Evolutionary conservation across 2,888 invertebrate species (phyloP).

Genomic region (Watsonalla cultraria): DNA sequence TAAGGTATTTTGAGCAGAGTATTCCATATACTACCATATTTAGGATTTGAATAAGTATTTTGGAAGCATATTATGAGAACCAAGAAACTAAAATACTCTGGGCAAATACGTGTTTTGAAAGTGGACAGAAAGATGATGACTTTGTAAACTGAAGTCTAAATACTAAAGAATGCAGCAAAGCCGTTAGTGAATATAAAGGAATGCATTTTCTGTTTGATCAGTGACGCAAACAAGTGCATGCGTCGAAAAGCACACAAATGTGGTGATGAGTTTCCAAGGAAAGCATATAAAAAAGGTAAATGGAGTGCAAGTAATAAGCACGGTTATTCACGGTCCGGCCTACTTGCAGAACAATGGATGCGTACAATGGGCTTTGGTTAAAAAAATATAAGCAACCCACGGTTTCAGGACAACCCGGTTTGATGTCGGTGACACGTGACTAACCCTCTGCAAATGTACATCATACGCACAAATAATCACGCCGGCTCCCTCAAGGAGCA

Average conservation of each 20-base stretch:
- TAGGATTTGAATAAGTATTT: no score
- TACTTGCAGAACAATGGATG: slow-evolving; percentile 41
- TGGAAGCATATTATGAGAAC: no score
- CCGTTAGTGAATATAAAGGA: no score
- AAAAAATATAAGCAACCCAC: slow-evolving; percentile 42
- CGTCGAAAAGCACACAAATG: neutral
- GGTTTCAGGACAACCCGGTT: neutral
- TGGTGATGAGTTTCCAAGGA: slow-evolving; percentile 6
- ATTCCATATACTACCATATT: no score
- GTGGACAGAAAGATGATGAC: no score
- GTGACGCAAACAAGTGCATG: neutral
- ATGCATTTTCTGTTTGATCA: neutral
- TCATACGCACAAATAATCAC: no score
- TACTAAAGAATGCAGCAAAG: no score
- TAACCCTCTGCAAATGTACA: neutral
- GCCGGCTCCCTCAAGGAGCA: no score
- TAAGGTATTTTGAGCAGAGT: no score
- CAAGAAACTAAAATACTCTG: no score
- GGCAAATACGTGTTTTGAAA: no score
- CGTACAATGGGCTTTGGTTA: slow-evolving; percentile 46
- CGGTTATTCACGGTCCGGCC: slow-evolving; percentile 26
- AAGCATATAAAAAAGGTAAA: slow-evolving; percentile 5
- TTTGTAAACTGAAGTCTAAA: no score
- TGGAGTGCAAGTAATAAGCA: slow-evolving; percentile 21
- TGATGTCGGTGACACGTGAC: neutral